A percentile compares a stretch with the other conserved stretches of the same genome.
These are phyloP conservation scores for Laticauda laticaudata DNA, from an alignment of 2,113 vertebrate genomes.

Conservation along the genomic window DNA sequence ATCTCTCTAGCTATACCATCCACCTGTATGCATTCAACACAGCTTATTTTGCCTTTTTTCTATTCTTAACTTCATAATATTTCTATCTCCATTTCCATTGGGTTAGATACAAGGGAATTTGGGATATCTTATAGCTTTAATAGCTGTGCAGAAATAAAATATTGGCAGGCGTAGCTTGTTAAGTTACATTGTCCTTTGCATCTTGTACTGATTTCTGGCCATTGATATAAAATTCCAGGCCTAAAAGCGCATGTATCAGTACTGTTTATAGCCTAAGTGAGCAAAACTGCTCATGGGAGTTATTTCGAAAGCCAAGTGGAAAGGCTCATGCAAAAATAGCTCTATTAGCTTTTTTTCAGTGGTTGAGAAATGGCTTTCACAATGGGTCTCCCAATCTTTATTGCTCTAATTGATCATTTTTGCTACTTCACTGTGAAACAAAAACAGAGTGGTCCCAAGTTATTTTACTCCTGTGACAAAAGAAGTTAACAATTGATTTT, in stretches of 20 bases:
- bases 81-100: not conserved
- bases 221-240: not conserved
- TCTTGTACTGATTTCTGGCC: not conserved
- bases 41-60: not conserved
- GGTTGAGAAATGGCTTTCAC: not conserved
- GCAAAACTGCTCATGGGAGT: not conserved
- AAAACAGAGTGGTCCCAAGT: constrained; percentile 14
- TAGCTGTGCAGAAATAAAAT: not conserved
- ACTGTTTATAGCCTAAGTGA: not conserved
- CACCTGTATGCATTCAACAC: not conserved
- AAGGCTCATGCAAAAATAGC: not conserved
- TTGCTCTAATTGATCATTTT: not conserved
- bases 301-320: not conserved
- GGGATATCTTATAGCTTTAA: not conserved
- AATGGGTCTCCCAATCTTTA: not conserved
- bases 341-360: not conserved
- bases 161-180: not conserved
- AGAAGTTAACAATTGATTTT: constrained; percentile 57
- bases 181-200: not conserved
- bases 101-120: not conserved
- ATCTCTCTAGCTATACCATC: not conserved
- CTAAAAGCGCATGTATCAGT: not conserved
- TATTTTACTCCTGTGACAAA: constrained; percentile 43
- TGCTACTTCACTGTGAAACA: not conserved
- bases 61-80: not conserved